Evolutionary conservation across 2,888 invertebrate species (phyloP).

Genomic region (Argyresthia albistria): DNA sequence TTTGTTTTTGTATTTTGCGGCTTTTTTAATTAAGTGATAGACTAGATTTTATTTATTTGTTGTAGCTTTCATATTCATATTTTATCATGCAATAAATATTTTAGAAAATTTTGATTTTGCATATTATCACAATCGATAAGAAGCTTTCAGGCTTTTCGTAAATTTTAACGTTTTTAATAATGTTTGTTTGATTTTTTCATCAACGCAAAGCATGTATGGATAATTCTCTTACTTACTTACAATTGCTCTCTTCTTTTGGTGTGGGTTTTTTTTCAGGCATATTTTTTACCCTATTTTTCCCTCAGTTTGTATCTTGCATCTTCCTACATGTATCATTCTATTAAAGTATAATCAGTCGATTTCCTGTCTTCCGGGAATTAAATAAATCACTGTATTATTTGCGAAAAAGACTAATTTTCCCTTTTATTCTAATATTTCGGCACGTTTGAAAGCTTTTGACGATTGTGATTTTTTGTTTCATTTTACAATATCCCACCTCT

Average conservation of each 20-base stretch:
- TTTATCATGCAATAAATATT: constrained; percentile 35
- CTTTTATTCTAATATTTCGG: constrained; percentile 17
- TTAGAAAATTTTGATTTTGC: constrained; percentile 13
- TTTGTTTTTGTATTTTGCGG: not conserved
- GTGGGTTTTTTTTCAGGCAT: too few relatives aligned
- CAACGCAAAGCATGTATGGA: constrained; percentile 61
- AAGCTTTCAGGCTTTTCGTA: constrained; percentile 47
- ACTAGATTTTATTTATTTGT: constrained; percentile 16
- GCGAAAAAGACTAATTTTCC: too few relatives aligned
- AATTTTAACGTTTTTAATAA: too few relatives aligned
- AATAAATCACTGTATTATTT: too few relatives aligned
- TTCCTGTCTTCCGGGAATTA: too few relatives aligned
- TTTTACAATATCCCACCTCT: constrained; percentile 27
- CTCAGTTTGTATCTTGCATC: not conserved
- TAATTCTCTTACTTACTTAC: constrained; percentile 18
- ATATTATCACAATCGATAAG: constrained; percentile 56
- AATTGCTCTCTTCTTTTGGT: too few relatives aligned
- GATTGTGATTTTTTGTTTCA: constrained; percentile 69
- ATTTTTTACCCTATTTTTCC: too few relatives aligned
- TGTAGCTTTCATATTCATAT: constrained; percentile 8
- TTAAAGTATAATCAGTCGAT: too few relatives aligned
- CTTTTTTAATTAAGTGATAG: not conserved
- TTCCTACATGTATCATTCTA: too few relatives aligned
- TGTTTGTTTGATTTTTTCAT: too few relatives aligned
- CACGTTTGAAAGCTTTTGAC: constrained; percentile 73